Conservation (phyloP, 2,113 vertebrate species). For the Dinomys branickii region DNA sequence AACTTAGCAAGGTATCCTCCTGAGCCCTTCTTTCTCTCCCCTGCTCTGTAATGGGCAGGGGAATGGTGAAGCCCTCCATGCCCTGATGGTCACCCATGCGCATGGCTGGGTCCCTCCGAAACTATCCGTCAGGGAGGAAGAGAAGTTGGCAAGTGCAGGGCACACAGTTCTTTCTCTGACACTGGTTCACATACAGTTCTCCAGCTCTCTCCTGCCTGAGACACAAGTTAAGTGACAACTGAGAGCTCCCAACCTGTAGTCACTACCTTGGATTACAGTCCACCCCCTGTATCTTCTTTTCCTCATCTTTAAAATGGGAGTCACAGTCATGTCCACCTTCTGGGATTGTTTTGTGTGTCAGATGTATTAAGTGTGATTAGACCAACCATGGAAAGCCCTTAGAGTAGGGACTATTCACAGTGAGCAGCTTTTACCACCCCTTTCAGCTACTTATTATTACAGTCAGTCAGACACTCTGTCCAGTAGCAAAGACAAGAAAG, state of each 20-base stretch:
- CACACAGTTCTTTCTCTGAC: neutral
- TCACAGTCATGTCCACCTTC: neutral
- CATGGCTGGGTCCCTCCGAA: neutral
- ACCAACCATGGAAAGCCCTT: neutral
- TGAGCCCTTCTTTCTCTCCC: neutral
- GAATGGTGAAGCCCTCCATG: neutral
- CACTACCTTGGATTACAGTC: neutral
- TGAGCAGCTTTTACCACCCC: neutral
- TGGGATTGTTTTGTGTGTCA: neutral
- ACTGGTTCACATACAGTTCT: accelerated
- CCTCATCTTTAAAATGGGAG: neutral
- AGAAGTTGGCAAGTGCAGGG: neutral
- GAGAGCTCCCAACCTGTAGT: neutral
- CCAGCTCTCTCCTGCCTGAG: neutral
- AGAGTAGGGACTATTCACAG: neutral
- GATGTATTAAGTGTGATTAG: neutral
- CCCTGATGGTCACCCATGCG: neutral
- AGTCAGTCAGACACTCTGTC: neutral
- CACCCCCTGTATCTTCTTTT: neutral
- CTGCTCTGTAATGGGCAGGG: neutral
- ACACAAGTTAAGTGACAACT: neutral
- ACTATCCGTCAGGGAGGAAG: neutral
- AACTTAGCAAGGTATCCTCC: neutral
- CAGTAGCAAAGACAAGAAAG: neutral
- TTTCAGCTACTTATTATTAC: neutral